Base-by-base conservation (phyloP, 2,797 vertebrate species). In the Cuculus canorus region DNA sequence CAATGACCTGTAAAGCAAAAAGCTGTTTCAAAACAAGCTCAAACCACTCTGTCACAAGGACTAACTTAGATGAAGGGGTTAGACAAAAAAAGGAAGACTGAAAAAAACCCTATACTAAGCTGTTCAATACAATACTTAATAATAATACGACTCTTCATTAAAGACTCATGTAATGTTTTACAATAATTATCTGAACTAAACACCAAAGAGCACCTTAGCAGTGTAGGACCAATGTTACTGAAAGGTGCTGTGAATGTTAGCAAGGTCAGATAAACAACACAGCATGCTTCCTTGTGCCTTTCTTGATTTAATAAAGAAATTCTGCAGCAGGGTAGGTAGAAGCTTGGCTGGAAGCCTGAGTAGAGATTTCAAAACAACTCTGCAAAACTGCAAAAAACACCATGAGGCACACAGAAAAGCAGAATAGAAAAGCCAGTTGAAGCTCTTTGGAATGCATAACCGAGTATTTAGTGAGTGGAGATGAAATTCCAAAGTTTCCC, bases 311-410 rank as follows among this genome's bases (percentile, higher is more conserved):
- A 66, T 14, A 24, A 60, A 79, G 35, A 37, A 3, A 5, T 28
- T 83, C 45, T 10, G 3, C 3, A 66, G 23, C 0, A 0, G 10
- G 8, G 17, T 10, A 0, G 0, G 15, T 12, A n/a, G 5, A 80
- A 7, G 19, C 18, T 76, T 76, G 56, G 39, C 71, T 70, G 35
- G 48, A 82, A 88, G 83, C 48, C 53, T 1, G 5, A 35, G 17
- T 0, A 72, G 33, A 59, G 45, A 35, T 80, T 80, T 63, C 25
- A 45, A 78, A 39, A 73, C 11, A 54, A 16, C 33, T 28, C 28
- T 52, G 10, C 23, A 45, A 35, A 75, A 39, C 41, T 60, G 8
- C 35, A 35, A 33, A 47, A 77, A 30, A 6, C 7, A 23, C 17
- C 17, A 13, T 4, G 16, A 82, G 56, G n/a, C 16, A 63, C 6